Percentiles rank a stretch among this genome's conserved stretches.
These are phyloP conservation scores for Drosophila pseudotalamancana DNA, from an alignment of 2,888 invertebrate genomes.

Conservation along the genomic window DNA sequence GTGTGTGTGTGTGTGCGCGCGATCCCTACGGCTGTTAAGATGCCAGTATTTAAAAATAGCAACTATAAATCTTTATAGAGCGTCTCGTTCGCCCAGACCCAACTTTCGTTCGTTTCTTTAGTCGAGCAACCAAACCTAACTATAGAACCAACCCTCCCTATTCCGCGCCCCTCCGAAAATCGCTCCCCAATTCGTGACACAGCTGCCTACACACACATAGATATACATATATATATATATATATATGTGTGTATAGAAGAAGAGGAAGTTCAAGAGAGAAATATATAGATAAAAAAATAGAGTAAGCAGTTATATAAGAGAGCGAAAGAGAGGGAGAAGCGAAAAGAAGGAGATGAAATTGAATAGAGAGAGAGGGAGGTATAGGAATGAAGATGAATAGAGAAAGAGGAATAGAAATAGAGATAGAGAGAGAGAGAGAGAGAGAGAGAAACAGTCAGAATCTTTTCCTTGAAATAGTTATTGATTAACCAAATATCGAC, in stretches of 20 bases:
- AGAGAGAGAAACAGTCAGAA: too few species aligned
- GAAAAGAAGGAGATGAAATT: too few species aligned
- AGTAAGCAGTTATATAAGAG: too few species aligned
- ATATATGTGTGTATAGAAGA: conserved; percentile 11
- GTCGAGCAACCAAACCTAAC: not conserved
- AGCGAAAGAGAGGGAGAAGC: too few species aligned
- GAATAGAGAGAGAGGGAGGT: too few species aligned
- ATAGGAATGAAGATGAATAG: too few species aligned
- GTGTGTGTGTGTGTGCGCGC: conserved; percentile 8
- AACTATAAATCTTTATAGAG: conserved; percentile 74
- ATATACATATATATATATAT: conserved; percentile 26
- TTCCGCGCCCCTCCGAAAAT: conserved; percentile 39
- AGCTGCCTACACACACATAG: conserved; percentile 39
- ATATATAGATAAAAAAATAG: too few species aligned
- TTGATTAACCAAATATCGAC: too few species aligned
- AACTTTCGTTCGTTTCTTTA: conserved; percentile 35
- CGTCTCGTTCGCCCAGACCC: conserved; percentile 44
- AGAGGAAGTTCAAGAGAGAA: too few species aligned
- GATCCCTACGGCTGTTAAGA: conserved; percentile 72
- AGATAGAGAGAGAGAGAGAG: too few species aligned
- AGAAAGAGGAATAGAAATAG: too few species aligned
- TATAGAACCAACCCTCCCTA: not conserved
- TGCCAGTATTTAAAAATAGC: conserved; percentile 74
- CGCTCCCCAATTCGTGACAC: conserved; percentile 51
- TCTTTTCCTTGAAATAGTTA: too few species aligned